A percentile compares a stretch with the other conserved stretches of the same genome.
These are phyloP conservation scores for Aleiodes leptofemur DNA, from an alignment of 2,888 invertebrate species.

Conservation along the genomic window DNA sequence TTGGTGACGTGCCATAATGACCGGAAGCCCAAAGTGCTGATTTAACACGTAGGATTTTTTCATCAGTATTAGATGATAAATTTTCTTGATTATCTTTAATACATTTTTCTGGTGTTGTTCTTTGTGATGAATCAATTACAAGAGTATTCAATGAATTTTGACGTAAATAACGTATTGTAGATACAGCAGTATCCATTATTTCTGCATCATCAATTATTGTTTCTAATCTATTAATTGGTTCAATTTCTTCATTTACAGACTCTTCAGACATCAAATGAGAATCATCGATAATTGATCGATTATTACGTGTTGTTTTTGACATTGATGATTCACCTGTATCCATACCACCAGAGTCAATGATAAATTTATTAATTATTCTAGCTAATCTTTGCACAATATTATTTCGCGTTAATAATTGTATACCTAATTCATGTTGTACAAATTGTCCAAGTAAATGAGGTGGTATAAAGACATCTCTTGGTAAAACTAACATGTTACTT, in stretches of 20 bases:
- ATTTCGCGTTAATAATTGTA: constrained; percentile 78
- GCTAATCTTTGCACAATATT: constrained; percentile 76
- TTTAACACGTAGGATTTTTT: constrained; percentile 84
- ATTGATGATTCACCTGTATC: constrained; percentile 59
- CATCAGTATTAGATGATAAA: constrained; percentile 47
- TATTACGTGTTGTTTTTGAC: constrained; percentile 59
- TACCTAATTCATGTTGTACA: constrained; percentile 81
- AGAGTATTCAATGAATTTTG: constrained; percentile 52
- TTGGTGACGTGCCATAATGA: constrained; percentile 86
- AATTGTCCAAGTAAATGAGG: constrained; percentile 92
- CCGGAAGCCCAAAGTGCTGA: constrained; percentile 93
- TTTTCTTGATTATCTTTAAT: constrained; percentile 50
- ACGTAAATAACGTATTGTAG: background rate
- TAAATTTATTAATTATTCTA: constrained; percentile 72
- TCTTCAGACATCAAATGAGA: constrained; percentile 63
- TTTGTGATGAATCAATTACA: constrained; percentile 67
- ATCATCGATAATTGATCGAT: constrained; percentile 62
- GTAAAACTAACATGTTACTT: constrained; percentile 79
- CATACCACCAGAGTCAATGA: constrained; percentile 61
- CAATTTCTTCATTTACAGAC: constrained; percentile 63
- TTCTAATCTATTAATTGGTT: constrained; percentile 65
- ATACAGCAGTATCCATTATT: constrained; percentile 60
- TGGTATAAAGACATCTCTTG: constrained; percentile 77
- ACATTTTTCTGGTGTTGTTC: constrained; percentile 69
- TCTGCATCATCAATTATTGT: constrained; percentile 72